Percentiles rank a stretch among this genome's conserved stretches.
These are phyloP conservation scores for Anser cygnoides DNA, from an alignment of 2,113 vertebrate species.

Conservation along the genomic window DNA sequence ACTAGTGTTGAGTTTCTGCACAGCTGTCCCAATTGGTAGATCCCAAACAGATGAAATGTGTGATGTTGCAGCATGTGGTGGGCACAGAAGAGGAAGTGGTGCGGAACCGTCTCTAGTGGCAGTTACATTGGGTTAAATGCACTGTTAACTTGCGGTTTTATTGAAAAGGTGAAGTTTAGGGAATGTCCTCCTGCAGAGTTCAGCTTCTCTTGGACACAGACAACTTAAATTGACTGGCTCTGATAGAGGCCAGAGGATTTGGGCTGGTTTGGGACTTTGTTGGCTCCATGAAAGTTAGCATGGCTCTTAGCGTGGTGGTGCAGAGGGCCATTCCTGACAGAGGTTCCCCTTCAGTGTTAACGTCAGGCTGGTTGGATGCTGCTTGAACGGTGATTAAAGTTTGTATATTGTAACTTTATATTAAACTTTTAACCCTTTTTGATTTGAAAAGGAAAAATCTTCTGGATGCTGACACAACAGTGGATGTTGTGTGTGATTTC, in stretches of 20 bases:
- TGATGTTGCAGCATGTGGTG: not conserved
- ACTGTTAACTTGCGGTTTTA: not conserved
- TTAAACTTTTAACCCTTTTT: not conserved
- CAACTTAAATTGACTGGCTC: not conserved
- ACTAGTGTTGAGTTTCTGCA: not conserved
- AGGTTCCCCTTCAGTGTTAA: not conserved
- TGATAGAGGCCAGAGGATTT: not conserved
- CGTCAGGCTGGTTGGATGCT: not conserved
- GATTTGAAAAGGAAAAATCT: not conserved
- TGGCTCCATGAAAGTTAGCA: not conserved
- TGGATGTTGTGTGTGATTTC: not conserved
- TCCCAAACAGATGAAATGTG: not conserved
- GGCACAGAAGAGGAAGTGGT: not conserved
- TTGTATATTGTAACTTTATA: not conserved
- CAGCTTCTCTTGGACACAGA: not conserved
- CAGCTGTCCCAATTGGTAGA: not conserved
- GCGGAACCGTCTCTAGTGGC: not conserved
- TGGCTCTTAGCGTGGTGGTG: not conserved
- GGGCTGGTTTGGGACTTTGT: not conserved
- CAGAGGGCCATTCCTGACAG: not conserved
- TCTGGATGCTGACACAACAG: not conserved
- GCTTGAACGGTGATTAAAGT: too few relatives aligned
- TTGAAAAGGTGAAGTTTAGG: too few relatives aligned
- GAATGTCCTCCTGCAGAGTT: not conserved
- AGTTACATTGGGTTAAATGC: not conserved